A percentile compares a stretch with the other conserved stretches of the same genome.
Conservation (phyloP, 2,113 vertebrate genomes). For the Platanista minor region DNA sequence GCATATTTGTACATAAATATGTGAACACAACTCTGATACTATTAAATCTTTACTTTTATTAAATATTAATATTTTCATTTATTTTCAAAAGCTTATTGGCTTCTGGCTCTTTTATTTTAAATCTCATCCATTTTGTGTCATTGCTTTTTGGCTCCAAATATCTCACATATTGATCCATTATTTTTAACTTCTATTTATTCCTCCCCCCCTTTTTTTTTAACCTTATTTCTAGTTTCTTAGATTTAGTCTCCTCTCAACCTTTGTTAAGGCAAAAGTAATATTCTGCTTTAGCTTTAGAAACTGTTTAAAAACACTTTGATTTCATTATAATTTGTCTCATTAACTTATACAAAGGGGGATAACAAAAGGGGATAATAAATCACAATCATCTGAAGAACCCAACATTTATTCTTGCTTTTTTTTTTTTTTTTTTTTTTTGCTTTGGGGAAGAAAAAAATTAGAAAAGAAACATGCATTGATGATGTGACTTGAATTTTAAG, state of each 20-base stretch:
- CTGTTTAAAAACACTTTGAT: neutral
- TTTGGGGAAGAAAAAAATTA: neutral
- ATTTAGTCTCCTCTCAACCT: neutral
- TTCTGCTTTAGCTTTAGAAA: neutral
- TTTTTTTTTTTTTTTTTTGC: too few relatives aligned
- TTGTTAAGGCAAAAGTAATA: neutral
- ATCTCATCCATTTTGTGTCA: neutral
- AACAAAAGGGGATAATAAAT: neutral
- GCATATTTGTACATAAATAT: neutral
- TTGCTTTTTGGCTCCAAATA: neutral
- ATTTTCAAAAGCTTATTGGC: neutral
- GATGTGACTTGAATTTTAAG: neutral
- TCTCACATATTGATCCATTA: neutral
- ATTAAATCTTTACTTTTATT: too few relatives aligned
- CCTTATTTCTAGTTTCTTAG: neutral
- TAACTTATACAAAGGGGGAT: neutral
- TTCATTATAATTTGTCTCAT: neutral
- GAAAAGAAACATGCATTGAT: neutral
- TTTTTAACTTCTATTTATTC: neutral
- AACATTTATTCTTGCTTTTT: neutral
- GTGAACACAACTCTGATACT: neutral
- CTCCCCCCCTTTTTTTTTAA: neutral
- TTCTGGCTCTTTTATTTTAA: neutral
- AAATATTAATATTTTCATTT: neutral
- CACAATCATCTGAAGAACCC: neutral